These are phyloP conservation scores for Dolichopus griseipennis DNA, from an alignment of 2,888 invertebrate species.

Conservation along the genomic window DNA sequence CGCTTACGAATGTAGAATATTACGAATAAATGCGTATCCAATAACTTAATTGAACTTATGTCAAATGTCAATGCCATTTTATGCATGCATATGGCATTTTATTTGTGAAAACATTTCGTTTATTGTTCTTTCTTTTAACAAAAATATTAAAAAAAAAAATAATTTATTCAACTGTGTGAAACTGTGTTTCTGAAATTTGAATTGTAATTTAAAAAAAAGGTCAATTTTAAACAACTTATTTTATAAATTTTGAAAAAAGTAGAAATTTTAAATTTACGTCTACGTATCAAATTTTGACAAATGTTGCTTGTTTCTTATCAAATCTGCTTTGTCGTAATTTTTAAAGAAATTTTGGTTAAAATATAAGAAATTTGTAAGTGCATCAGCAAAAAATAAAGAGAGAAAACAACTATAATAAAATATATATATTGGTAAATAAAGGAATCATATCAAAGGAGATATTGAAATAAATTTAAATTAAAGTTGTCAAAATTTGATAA, in stretches of 20 bases:
- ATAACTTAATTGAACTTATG: background rate
- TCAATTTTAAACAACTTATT: background rate
- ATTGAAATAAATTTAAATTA: background rate
- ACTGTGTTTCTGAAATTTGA: background rate
- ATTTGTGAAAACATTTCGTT: constrained; percentile 1
- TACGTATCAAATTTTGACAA: constrained; percentile 6
- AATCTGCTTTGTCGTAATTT: background rate
- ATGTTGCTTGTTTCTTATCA: constrained; percentile 1
- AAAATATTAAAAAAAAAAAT: background rate
- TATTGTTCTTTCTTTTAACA: constrained; percentile 2
- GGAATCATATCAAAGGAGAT: background rate
- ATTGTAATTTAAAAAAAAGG: background rate
- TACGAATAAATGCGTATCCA: background rate
- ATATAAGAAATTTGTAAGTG: background rate
- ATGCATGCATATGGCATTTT: constrained; percentile 3
- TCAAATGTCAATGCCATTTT: background rate
- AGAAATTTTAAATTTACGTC: background rate
- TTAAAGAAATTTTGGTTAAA: background rate
- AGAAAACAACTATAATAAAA: background rate
- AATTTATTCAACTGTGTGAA: background rate
- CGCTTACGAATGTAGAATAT: too few species aligned
- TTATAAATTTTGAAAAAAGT: background rate
- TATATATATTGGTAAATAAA: background rate
- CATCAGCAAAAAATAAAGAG: background rate
- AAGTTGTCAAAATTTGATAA: constrained; percentile 1